A percentile compares a stretch with the other conserved stretches of the same genome.
Evolutionary conservation across 2,888 invertebrate species (phyloP).

Genomic region (Thymelicus lineola): DNA sequence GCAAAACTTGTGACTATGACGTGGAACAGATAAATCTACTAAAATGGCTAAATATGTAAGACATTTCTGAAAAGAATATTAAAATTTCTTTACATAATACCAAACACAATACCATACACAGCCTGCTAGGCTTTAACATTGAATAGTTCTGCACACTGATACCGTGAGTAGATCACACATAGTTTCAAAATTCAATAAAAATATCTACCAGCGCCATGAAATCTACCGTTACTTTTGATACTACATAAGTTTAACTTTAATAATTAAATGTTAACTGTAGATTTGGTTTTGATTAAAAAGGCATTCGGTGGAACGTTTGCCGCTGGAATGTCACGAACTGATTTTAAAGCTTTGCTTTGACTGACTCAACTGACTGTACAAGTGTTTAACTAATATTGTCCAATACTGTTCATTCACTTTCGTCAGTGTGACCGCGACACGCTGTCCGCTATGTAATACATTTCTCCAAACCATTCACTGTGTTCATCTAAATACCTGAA

Average conservation of each 20-base stretch:
- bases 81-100: not conserved
- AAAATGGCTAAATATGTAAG: not conserved
- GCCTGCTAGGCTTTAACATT: too few species aligned
- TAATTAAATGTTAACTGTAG: too few species aligned
- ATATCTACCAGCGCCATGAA: too few species aligned
- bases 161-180: too few species aligned
- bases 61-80: not conserved
- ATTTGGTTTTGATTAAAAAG: not conserved
- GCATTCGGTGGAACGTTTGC: not conserved
- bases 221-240: too few species aligned
- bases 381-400: constrained; percentile 20
- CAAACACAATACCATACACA: too few species aligned
- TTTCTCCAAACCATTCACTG: constrained; percentile 92
- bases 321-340: constrained; percentile 23
- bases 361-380: constrained; percentile 16
- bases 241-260: too few species aligned
- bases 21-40: not conserved
- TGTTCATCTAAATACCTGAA: constrained; percentile 91
- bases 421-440: constrained; percentile 67
- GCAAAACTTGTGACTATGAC: too few species aligned
- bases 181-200: too few species aligned
- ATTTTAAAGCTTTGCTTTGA: constrained; percentile 16
- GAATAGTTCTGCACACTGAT: not conserved
- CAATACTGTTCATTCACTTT: constrained; percentile 1
- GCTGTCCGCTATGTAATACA: constrained; percentile 87